These are phyloP conservation scores for Pungitius pungitius DNA, from an alignment of 2,113 vertebrate genomes.

Conservation along the genomic window DNA sequence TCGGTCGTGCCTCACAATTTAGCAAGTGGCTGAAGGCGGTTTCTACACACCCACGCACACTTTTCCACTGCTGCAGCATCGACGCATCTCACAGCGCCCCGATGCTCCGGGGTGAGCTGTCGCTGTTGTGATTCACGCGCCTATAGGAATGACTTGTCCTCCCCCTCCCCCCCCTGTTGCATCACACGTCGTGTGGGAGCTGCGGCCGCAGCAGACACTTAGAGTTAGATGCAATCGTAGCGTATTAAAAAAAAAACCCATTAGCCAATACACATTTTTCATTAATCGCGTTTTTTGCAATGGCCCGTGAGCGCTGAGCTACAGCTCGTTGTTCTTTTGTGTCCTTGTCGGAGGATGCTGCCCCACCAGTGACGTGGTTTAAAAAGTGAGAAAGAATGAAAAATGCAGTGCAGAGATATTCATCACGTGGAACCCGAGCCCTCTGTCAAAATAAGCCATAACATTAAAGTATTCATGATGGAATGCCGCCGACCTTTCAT, in stretches of 20 bases:
- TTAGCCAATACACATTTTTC: not conserved
- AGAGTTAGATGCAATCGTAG: not conserved
- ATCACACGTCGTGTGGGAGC: constrained; percentile 10
- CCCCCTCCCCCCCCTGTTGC: no score
- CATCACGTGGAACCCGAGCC: constrained; percentile 44
- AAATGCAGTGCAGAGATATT: constrained; percentile 26
- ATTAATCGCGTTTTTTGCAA: not conserved
- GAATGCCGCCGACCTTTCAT: constrained; percentile 2
- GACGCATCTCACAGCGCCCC: constrained; percentile 27
- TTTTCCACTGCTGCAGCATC: constrained; percentile 62
- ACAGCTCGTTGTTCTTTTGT: not conserved
- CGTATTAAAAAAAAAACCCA: constrained; percentile 1
- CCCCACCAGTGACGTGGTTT: not conserved
- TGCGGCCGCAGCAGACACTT: not conserved
- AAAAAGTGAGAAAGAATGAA: constrained; percentile 13
- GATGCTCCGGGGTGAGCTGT: constrained; percentile 31
- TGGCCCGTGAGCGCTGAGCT: not conserved
- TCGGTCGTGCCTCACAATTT: not conserved
- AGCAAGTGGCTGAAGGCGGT: constrained; percentile 26
- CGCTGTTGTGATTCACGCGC: constrained; percentile 36
- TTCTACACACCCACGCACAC: constrained; percentile 31
- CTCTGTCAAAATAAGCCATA: constrained; percentile 41
- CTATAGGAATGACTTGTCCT: constrained; percentile 33
- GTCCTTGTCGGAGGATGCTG: not conserved
- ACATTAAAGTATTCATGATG: constrained; percentile 11